Conservation (phyloP, 2,888 invertebrate species). For the Corythucha ciliata region DNA sequence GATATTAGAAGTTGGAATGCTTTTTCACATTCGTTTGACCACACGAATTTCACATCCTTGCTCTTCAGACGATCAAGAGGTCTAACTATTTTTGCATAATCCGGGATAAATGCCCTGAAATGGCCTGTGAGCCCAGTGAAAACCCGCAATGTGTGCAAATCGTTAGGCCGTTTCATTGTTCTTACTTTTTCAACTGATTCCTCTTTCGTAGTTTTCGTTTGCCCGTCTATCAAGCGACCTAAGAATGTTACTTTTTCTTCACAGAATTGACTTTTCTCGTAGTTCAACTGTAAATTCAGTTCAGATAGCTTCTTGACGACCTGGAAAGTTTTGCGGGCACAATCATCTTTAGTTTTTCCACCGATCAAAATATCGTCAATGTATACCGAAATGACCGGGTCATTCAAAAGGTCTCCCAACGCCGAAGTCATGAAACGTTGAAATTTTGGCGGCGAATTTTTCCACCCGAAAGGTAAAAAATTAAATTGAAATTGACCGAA, state of each 20-base stretch:
- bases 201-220: slow-evolving; percentile 7
- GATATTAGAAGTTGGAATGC: background rate
- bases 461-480: slow-evolving; percentile 3
- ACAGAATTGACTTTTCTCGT: background rate
- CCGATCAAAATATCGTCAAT: slow-evolving; percentile 5
- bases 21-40: slow-evolving; percentile 1
- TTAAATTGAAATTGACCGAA: background rate
- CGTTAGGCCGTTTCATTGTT: slow-evolving; percentile 4
- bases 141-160: slow-evolving; percentile 1
- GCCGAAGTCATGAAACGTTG: slow-evolving; percentile 1
- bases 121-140: background rate
- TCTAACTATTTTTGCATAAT: background rate
- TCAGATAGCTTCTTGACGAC: background rate
- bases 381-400: slow-evolving; percentile 1
- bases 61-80: slow-evolving; percentile 2
- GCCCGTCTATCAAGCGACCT: slow-evolving; percentile 1
- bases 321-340: background rate
- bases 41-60: slow-evolving; percentile 1
- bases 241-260: background rate
- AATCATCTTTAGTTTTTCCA: slow-evolving; percentile 4
- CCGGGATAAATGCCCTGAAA: background rate
- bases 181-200: slow-evolving; percentile 9
- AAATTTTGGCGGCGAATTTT: background rate
- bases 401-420: background rate
- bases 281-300: background rate